Conservation (phyloP, 2,113 vertebrate species). For the Silurus asotus region DNA sequence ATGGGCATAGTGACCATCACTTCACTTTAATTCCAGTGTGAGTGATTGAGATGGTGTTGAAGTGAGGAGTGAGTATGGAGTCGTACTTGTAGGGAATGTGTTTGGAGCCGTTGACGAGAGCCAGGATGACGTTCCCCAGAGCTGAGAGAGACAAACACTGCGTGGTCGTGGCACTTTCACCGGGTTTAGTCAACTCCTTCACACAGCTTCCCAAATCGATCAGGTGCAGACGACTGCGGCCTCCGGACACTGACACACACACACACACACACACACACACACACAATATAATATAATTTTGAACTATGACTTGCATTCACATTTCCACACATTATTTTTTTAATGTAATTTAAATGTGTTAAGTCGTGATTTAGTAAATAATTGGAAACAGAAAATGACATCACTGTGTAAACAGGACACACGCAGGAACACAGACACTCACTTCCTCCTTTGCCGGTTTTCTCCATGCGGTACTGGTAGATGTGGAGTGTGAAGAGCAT, state of each 20-base stretch:
- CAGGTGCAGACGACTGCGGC: constrained; percentile 94
- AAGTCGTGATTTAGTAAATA: neutral
- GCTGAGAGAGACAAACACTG: constrained; percentile 92
- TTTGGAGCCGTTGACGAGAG: constrained; percentile 98
- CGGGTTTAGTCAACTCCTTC: constrained; percentile 82
- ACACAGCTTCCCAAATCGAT: constrained; percentile 96
- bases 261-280: constrained; percentile 22
- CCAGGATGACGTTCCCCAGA: constrained; percentile 95
- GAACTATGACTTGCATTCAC: neutral
- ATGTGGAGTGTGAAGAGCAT: constrained; percentile 98
- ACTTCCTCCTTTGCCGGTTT: constrained; percentile 94
- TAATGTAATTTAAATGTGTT: neutral
- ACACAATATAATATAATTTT: neutral
- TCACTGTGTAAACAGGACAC: neutral
- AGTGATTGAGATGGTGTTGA: neutral
- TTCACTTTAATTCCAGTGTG: neutral
- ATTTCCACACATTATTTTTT: neutral
- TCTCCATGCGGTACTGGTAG: constrained; percentile 99
- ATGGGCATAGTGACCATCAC: neutral
- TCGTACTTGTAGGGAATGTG: constrained; percentile 98
- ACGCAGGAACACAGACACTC: constrained; percentile 62
- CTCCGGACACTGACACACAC: constrained; percentile 87
- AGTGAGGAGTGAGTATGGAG: neutral
- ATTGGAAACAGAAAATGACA: neutral
- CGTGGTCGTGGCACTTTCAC: constrained; percentile 79